These are phyloP conservation scores for Marronus borbonicus DNA, from an alignment of 2,888 invertebrate genomes.

Conservation along the genomic window DNA sequence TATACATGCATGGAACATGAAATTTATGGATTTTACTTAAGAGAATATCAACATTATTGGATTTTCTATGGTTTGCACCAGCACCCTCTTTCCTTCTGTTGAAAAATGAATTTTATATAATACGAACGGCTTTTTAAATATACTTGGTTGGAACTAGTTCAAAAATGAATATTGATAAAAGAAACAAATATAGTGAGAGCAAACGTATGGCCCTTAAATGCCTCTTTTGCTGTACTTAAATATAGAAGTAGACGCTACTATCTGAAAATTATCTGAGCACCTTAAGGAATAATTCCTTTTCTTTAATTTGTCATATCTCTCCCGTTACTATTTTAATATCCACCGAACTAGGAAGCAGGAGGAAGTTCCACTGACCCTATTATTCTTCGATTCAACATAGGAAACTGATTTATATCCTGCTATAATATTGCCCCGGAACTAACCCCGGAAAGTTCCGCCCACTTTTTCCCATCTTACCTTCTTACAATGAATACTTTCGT, in stretches of 20 bases:
- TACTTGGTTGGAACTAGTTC: too few relatives aligned
- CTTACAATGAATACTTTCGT: background rate
- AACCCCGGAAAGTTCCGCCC: constrained; percentile 6
- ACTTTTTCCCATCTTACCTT: constrained; percentile 22
- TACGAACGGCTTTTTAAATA: too few relatives aligned
- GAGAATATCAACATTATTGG: too few relatives aligned
- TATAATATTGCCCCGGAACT: constrained; percentile 38
- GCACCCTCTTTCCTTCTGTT: too few relatives aligned
- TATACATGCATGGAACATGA: too few relatives aligned
- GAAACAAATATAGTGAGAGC: too few relatives aligned
- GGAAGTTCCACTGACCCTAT: constrained; percentile 39
- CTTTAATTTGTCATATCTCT: constrained; percentile 3
- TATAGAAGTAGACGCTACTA: background rate
- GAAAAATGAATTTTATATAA: too few relatives aligned
- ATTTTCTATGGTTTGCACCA: too few relatives aligned
- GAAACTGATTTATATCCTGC: constrained; percentile 45
- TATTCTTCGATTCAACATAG: constrained; percentile 47
- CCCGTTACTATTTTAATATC: constrained; percentile 10
- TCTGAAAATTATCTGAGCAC: background rate
- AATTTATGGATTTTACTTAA: too few relatives aligned
- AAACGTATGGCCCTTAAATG: too few relatives aligned
- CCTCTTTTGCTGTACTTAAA: background rate
- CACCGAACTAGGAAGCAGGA: background rate
- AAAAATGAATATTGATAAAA: too few relatives aligned
- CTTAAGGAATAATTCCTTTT: background rate